phyloP scores from a whole-genome alignment of 2,797 vertebrate genomes.

The Microchirus variegatus region DNA sequence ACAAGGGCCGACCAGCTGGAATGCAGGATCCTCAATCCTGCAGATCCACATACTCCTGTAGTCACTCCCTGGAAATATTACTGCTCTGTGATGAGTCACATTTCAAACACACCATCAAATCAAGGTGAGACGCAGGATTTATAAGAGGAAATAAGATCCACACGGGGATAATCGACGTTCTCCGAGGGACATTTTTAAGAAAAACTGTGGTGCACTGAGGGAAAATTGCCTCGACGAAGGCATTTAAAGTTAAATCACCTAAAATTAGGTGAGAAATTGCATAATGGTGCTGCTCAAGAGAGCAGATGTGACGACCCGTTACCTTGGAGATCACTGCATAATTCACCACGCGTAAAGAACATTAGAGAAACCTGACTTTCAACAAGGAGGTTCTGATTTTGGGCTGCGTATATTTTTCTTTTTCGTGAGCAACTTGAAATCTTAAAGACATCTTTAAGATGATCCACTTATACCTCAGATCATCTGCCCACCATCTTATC shows the following conservation, averaged over 20 bases:
- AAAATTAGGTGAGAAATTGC: conserved; percentile 6
- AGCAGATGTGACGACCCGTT: too few relatives aligned
- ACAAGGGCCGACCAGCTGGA: conserved; percentile 66
- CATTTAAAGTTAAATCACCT: conserved; percentile 15
- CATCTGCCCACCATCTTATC: too few relatives aligned
- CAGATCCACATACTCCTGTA: conserved; percentile 1
- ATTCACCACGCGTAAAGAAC: too few relatives aligned
- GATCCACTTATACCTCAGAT: too few relatives aligned
- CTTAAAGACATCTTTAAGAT: too few relatives aligned
- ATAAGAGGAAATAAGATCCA: not conserved
- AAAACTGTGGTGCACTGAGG: not conserved
- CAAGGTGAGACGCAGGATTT: not conserved
- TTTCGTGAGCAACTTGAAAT: too few relatives aligned
- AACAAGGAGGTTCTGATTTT: too few relatives aligned
- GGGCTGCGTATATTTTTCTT: too few relatives aligned
- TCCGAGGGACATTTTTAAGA: not conserved
- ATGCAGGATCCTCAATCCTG: conserved; percentile 63
- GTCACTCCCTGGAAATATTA: conserved; percentile 21
- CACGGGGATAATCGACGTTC: too few relatives aligned
- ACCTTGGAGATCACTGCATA: too few relatives aligned
- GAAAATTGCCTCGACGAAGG: conserved; percentile 6
- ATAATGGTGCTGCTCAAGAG: too few relatives aligned
- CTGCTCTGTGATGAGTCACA: not conserved
- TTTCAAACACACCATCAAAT: conserved; percentile 17
- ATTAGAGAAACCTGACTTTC: too few relatives aligned